Evolutionary conservation across 2,888 invertebrate species (phyloP), one percentile per base, ranked within the genome.

Genomic region (Cantharis rustica): DNA sequence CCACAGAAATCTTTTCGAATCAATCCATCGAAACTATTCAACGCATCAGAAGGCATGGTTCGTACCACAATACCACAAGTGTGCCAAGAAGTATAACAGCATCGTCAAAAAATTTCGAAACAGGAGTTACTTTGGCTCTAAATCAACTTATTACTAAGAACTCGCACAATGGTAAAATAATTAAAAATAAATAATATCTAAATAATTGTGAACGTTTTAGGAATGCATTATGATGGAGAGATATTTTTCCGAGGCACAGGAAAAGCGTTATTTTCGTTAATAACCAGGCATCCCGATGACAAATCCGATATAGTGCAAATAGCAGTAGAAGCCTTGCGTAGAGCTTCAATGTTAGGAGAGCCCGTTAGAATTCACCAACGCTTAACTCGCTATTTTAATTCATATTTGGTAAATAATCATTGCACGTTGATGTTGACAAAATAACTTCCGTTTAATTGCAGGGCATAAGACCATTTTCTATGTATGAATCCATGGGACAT

Each of bases 391-490:
- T 93, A 93, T 84, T 91, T 93, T 79, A 92, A 93, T 82, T 90
- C 90, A 61, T 90, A 91, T 81, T 90, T 93, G 89, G 93, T 93
- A 86, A 87, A 86, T n/a, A 84, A 68, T 69, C 47, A 72, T 16
- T 68, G 75, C n/a, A 71, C 64, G 16, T 20, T 10, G 71, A 17
- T 72, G 61, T 61, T 61, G 78, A 68, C 27, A 62, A 69, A 10
- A 69, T 26, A 31, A 69, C 31, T 16, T 74, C 16, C 31, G 71
- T 72, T 71, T 61, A 13, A 76, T 85, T 85, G 47, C 85, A 95
- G 95, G 95, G 95, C 31, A 89, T 95, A 13, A 91, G 92, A 75
- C 93, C 94, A 26, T 95, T 93, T 87, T 95, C 94, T 0, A 88
- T 88, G 70, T 93, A 94, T 86, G 91, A 92, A 80, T 94, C 95